Conservation (phyloP, 2,113 vertebrate genomes). For the Chaetops frenatus region DNA sequence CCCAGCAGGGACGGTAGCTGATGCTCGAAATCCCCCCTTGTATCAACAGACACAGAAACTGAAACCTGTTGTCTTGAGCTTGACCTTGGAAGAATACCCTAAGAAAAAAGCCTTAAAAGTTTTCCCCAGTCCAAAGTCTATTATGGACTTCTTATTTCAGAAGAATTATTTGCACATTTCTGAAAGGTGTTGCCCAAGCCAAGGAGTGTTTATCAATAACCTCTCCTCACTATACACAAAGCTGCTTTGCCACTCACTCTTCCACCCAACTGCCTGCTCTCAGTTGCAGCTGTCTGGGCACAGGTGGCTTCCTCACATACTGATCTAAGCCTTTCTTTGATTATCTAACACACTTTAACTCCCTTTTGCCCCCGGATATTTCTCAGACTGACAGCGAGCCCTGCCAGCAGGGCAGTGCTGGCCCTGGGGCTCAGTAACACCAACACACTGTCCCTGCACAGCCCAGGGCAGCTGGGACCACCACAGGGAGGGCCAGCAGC, state of each 20-base stretch:
- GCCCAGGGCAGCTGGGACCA: background rate
- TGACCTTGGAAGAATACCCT: background rate
- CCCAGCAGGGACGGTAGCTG: background rate
- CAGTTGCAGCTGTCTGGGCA: background rate
- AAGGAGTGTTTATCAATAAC: background rate
- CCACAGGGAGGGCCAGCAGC: background rate
- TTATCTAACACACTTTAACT: background rate
- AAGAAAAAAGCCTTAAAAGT: background rate
- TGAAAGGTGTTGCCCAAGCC: background rate
- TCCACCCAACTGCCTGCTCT: background rate
- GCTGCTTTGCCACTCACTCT: background rate
- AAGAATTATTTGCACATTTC: background rate
- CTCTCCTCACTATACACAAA: background rate
- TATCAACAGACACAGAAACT: background rate
- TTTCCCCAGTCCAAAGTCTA: background rate
- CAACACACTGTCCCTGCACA: background rate
- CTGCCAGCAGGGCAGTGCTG: background rate
- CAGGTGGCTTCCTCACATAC: background rate
- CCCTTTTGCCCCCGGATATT: background rate
- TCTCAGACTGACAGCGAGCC: background rate
- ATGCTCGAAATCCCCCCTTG: background rate
- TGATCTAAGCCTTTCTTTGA: background rate
- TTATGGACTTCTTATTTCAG: background rate
- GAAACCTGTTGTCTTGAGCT: background rate
- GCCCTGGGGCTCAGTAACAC: background rate